A percentile compares a stretch with the other conserved stretches of the same genome.
Evolutionary conservation across 1,140 invertebrate species (phyloP).

Genomic region (Drosophila kohkoa): DNA sequence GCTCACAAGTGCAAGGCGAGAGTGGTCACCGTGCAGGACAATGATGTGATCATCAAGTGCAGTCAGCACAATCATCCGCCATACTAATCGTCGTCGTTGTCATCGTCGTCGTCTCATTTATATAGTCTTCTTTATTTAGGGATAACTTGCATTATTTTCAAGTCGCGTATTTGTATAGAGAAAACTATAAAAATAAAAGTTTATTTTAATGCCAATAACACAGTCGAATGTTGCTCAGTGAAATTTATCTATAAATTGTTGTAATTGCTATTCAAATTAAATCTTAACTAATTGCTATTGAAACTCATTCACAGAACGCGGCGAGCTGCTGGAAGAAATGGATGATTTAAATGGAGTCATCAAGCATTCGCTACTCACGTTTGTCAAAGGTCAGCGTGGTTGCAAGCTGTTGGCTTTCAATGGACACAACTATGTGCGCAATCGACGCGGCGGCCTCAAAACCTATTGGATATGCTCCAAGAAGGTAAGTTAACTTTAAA

Average conservation of each 20-base stretch:
- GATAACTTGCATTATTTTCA: conserved; percentile 10
- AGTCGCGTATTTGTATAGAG: conserved; percentile 42
- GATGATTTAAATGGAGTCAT: conserved; percentile 51
- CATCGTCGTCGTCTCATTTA: conserved; percentile 17
- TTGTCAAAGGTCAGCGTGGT: conserved; percentile 75
- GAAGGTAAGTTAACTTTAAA: conserved; percentile 61
- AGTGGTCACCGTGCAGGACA: conserved; percentile 78
- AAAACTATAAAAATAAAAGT: conserved; percentile 25
- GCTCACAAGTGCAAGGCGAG: conserved; percentile 84
- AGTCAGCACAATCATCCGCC: conserved; percentile 82
- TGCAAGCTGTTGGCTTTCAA: conserved; percentile 73
- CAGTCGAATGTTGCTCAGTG: conserved; percentile 12
- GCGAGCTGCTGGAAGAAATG: conserved; percentile 22
- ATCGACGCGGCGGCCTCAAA: conserved; percentile 74
- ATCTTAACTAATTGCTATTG: conserved; percentile 27
- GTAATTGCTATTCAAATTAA: not conserved
- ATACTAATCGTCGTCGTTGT: conserved; percentile 67
- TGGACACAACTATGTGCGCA: conserved; percentile 76
- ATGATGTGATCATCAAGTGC: conserved; percentile 81
- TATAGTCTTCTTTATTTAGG: conserved; percentile 11
- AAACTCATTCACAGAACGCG: conserved; percentile 43
- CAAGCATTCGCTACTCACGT: conserved; percentile 69
- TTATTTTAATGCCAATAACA: conserved; percentile 14
- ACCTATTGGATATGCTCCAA: conserved; percentile 84
- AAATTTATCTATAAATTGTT: not conserved